phyloP scores from a whole-genome alignment of 2,113 vertebrate species.

The Zosterops hypoxanthus region DNA sequence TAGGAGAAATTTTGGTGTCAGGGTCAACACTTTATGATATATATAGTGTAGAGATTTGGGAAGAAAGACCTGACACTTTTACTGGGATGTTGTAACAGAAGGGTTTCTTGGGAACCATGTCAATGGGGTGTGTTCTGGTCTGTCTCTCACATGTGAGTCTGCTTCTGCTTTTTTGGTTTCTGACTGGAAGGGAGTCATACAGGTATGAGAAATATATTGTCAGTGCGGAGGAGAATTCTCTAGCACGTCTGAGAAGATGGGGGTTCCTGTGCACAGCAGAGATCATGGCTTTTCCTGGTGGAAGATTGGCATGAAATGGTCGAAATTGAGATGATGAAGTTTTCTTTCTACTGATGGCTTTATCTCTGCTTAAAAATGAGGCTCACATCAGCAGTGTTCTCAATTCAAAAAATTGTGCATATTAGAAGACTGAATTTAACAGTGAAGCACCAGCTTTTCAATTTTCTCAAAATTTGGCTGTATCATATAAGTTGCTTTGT shows the following conservation, averaged over 20 bases:
- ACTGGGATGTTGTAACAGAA: not conserved
- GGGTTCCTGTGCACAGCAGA: not conserved
- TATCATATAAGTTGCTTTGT: not conserved
- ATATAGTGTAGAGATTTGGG: not conserved
- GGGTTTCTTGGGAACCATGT: not conserved
- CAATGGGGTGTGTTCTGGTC: not conserved
- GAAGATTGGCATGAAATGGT: not conserved
- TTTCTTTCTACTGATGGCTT: not conserved
- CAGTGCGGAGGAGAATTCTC: not conserved
- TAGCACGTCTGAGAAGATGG: not conserved
- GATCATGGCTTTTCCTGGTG: not conserved
- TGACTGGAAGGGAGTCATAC: not conserved
- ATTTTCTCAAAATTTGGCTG: not conserved
- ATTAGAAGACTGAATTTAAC: not conserved
- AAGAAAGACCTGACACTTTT: not conserved
- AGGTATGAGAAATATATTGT: not conserved
- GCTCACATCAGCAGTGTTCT: not conserved
- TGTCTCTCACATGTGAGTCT: not conserved
- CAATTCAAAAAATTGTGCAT: fast-evolving
- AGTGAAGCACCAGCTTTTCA: not conserved
- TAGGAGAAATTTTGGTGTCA: not conserved
- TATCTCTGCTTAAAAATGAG: not conserved
- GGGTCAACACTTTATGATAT: not conserved
- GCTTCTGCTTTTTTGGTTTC: not conserved
- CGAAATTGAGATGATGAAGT: not conserved